Evolutionary conservation across 2,888 invertebrate species (phyloP).

Genomic region (Callimorpha dominula): DNA sequence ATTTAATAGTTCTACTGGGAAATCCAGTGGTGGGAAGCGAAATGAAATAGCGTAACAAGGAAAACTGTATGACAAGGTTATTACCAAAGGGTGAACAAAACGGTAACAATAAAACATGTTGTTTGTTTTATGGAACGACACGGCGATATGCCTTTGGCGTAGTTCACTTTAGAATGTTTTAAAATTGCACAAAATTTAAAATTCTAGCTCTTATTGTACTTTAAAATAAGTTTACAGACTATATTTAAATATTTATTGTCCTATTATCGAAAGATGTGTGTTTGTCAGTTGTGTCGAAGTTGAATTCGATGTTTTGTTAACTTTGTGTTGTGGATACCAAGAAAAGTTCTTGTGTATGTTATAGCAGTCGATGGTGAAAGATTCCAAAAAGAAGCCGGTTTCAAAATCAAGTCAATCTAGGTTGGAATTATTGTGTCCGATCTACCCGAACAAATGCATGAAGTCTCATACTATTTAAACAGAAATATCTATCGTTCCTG

Average conservation of each 20-base stretch:
- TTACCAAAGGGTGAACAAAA: conserved; percentile 49
- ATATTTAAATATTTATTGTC: neutral
- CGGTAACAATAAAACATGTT: conserved; percentile 56
- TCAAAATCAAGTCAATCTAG: too few relatives aligned
- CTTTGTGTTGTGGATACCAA: too few relatives aligned
- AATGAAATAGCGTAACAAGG: conserved; percentile 54
- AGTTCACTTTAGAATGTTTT: conserved; percentile 30
- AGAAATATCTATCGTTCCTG: too few relatives aligned
- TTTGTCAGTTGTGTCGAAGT: neutral
- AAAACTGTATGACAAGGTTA: conserved; percentile 57
- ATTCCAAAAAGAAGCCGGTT: too few relatives aligned
- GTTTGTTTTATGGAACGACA: conserved; percentile 50
- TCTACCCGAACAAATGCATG: too few relatives aligned
- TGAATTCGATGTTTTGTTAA: neutral
- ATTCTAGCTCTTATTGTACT: conserved; percentile 27
- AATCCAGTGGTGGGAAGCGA: conserved; percentile 45
- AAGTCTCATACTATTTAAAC: too few relatives aligned
- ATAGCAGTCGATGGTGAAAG: too few relatives aligned
- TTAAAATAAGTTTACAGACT: conserved; percentile 18
- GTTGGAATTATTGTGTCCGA: too few relatives aligned
- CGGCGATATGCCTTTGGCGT: conserved; percentile 29
- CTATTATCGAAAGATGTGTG: conserved; percentile 26
- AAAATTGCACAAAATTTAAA: conserved; percentile 33
- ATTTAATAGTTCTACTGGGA: conserved; percentile 58
- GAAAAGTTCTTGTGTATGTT: too few relatives aligned